Conservation (phyloP, 2,797 vertebrate genomes). For the Premnoplex brunnescens region DNA sequence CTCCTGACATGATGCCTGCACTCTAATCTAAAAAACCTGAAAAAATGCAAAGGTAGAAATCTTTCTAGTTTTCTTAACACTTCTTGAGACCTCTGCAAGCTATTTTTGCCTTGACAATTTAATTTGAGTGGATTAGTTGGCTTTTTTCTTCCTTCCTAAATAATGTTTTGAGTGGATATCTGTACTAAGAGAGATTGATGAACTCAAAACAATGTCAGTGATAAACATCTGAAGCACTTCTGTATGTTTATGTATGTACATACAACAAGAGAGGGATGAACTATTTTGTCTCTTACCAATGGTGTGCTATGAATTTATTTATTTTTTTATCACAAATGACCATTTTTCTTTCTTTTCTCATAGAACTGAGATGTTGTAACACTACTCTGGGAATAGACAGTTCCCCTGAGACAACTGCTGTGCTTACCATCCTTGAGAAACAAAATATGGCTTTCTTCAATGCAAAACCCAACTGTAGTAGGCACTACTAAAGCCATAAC, state of each 20-base stretch:
- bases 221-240: background rate
- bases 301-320: background rate
- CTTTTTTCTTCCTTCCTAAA: background rate
- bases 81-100: background rate
- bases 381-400: background rate
- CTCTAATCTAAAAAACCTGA: background rate
- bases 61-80: background rate
- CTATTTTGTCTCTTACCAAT: background rate
- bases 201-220: background rate
- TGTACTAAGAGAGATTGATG: background rate
- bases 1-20: background rate
- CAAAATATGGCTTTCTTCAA: constrained; percentile 4
- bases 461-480: background rate
- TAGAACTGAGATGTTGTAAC: background rate
- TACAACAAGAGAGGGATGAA: background rate
- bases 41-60: background rate
- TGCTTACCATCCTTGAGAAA: background rate
- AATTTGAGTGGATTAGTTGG: background rate
- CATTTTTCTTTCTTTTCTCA: background rate
- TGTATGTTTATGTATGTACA: background rate
- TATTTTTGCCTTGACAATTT: background rate
- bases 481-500: constrained; percentile 8
- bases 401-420: background rate
- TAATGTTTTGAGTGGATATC: background rate
- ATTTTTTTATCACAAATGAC: background rate